phyloP scores from a whole-genome alignment of 2,113 vertebrate genomes.

The Thomomys bottae region DNA sequence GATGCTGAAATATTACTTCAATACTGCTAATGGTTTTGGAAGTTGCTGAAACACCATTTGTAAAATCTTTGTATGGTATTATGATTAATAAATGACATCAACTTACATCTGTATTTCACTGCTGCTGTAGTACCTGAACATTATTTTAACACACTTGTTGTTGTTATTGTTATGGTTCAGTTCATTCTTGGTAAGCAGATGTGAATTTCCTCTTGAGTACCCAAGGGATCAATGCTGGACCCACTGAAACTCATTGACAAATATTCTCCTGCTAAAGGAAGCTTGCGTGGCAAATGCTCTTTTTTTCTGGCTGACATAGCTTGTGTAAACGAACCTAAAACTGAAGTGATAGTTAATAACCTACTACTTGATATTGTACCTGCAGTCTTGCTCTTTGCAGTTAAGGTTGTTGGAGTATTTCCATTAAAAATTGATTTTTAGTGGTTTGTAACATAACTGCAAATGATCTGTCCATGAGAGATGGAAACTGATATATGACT shows the following conservation, averaged over 20 bases:
- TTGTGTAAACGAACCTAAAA: constrained; percentile 63
- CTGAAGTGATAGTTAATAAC: constrained; percentile 64
- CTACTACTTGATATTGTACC: constrained; percentile 60
- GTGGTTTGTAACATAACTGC: constrained; percentile 60
- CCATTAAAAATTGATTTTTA: constrained; percentile 72
- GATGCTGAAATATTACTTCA: neutral
- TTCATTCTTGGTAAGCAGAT: constrained; percentile 47
- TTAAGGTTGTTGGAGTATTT: constrained; percentile 56
- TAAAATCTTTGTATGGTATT: neutral
- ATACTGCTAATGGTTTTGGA: neutral
- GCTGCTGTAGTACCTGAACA: constrained; percentile 39
- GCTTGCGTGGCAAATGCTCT: constrained; percentile 38
- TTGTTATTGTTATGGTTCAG: constrained; percentile 26
- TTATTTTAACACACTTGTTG: constrained; percentile 25
- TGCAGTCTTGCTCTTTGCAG: constrained; percentile 56
- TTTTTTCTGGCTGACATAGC: constrained; percentile 9
- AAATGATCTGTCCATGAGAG: constrained; percentile 61
- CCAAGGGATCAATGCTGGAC: neutral
- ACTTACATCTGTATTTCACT: neutral
- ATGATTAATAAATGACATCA: neutral
- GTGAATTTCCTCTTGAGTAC: constrained; percentile 7
- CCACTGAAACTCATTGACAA: neutral
- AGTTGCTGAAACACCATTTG: too few species aligned
- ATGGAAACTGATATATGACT: constrained; percentile 64
- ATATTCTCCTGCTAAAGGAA: constrained; percentile 35